phyloP scores from a whole-genome alignment of 2,113 vertebrate species.

The Stomatorhinus ivindoensis region DNA sequence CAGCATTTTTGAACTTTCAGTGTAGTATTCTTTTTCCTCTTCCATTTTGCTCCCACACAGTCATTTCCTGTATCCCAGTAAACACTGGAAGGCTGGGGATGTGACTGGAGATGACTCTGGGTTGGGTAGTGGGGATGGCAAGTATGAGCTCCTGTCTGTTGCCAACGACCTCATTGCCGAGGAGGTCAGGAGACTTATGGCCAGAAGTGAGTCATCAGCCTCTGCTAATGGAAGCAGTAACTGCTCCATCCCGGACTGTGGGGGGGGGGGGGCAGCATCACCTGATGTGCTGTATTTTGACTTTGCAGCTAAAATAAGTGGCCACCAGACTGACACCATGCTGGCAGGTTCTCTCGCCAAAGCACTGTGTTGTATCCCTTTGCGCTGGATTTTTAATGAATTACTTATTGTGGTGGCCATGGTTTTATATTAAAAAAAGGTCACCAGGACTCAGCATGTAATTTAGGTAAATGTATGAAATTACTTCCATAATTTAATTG shows the following conservation, averaged over 20 bases:
- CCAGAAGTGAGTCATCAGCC: constrained; percentile 61
- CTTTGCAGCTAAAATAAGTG: constrained; percentile 74
- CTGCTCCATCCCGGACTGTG: neutral
- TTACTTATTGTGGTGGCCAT: neutral
- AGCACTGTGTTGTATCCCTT: constrained; percentile 98
- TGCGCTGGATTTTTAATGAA: neutral
- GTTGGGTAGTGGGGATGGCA: constrained; percentile 78
- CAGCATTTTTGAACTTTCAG: neutral
- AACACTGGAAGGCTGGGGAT: constrained; percentile 63
- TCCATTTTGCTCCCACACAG: constrained; percentile 48
- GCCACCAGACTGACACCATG: constrained; percentile 81
- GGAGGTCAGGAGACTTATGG: constrained; percentile 83
- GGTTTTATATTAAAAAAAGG: neutral
- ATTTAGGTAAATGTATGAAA: neutral
- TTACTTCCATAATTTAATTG: neutral
- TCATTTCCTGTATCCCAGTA: constrained; percentile 83
- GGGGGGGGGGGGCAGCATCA: neutral
- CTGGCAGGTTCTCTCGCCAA: constrained; percentile 87
- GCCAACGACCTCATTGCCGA: constrained; percentile 82
- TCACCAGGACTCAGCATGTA: neutral
- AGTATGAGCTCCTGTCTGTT: constrained; percentile 82
- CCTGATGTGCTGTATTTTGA: neutral
- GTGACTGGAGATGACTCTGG: constrained; percentile 61
- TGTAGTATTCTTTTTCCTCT: neutral
- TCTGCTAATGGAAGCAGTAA: neutral